These are phyloP conservation scores for Drosophila tropicalis DNA, from an alignment of 1,140 invertebrate species.

Conservation along the genomic window DNA sequence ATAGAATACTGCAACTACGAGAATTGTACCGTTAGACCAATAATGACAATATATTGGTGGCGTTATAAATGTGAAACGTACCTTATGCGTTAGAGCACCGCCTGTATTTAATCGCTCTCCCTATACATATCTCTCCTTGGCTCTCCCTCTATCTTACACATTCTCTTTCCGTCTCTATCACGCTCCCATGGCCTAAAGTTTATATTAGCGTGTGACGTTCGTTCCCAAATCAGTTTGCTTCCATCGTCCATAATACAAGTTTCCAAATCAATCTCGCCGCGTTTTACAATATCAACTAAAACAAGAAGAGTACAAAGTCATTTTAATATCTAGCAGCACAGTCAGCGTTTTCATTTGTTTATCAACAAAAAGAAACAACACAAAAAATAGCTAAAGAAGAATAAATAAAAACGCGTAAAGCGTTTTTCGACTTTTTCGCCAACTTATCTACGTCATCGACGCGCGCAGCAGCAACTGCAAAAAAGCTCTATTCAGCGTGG, in stretches of 20 bases:
- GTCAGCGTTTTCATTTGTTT: constrained; percentile 18
- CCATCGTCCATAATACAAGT: constrained; percentile 68
- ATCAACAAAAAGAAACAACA: constrained; percentile 3
- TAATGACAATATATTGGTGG: no score
- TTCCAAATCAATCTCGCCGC: constrained; percentile 39
- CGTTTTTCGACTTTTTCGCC: constrained; percentile 36
- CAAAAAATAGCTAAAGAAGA: not conserved
- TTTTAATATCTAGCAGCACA: constrained; percentile 2
- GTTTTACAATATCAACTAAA: constrained; percentile 31
- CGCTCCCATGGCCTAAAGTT: constrained; percentile 36
- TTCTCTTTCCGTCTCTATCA: not conserved
- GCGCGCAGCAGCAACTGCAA: constrained; percentile 57
- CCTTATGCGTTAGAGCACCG: not conserved
- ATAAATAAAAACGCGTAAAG: constrained; percentile 34
- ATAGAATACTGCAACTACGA: no score
- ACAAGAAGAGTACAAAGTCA: constrained; percentile 16
- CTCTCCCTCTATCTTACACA: constrained; percentile 13
- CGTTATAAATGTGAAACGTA: no score
- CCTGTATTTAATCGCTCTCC: constrained; percentile 6
- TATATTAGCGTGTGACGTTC: constrained; percentile 68
- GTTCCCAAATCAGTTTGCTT: constrained; percentile 68
- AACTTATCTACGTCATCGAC: constrained; percentile 71
- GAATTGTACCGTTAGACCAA: no score
- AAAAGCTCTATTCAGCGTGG: constrained; percentile 32
- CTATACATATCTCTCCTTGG: not conserved